A percentile compares a stretch with the other conserved stretches of the same genome.
phyloP scores from a whole-genome alignment of 2,113 vertebrate species.

The Salvelinus fontinalis region DNA sequence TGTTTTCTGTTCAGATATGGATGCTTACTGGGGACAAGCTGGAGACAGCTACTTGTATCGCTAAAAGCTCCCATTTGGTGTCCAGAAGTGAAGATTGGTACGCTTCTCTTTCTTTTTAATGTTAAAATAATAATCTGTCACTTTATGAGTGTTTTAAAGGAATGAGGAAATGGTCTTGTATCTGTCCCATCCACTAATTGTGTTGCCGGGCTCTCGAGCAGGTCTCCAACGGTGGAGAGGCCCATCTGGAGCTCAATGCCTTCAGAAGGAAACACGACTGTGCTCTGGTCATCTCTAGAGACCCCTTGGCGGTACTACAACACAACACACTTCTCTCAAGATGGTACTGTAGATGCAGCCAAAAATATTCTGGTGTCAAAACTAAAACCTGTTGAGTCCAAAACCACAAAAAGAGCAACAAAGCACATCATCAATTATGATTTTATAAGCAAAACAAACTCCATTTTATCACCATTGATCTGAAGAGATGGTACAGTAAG shows the following conservation, averaged over 20 bases:
- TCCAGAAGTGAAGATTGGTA: constrained; percentile 89
- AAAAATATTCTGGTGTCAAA: constrained; percentile 20
- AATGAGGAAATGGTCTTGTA: not conserved
- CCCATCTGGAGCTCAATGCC: constrained; percentile 95
- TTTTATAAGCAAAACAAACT: not conserved
- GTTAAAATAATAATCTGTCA: not conserved
- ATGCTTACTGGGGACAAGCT: constrained; percentile 98
- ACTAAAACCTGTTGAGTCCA: constrained; percentile 2
- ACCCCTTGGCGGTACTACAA: constrained; percentile 89
- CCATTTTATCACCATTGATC: not conserved
- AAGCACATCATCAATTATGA: not conserved
- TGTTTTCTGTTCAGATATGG: constrained; percentile 76
- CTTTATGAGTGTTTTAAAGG: not conserved
- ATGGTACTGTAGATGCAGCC: constrained; percentile 38
- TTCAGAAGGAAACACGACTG: constrained; percentile 97
- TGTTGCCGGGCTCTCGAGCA: constrained; percentile 59
- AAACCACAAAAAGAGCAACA: constrained; percentile 10
- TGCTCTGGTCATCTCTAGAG: constrained; percentile 94
- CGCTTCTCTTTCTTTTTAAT: constrained; percentile 33
- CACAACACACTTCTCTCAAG: not conserved
- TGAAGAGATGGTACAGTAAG: not conserved
- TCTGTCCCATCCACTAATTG: constrained; percentile 18
- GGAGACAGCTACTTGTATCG: constrained; percentile 95
- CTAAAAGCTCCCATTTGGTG: constrained; percentile 95
- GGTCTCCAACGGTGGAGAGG: constrained; percentile 89